Evolutionary conservation across 1,140 invertebrate species (phyloP), one percentile per base, ranked within the genome.

Genomic region (Bathynomus jamesi): DNA sequence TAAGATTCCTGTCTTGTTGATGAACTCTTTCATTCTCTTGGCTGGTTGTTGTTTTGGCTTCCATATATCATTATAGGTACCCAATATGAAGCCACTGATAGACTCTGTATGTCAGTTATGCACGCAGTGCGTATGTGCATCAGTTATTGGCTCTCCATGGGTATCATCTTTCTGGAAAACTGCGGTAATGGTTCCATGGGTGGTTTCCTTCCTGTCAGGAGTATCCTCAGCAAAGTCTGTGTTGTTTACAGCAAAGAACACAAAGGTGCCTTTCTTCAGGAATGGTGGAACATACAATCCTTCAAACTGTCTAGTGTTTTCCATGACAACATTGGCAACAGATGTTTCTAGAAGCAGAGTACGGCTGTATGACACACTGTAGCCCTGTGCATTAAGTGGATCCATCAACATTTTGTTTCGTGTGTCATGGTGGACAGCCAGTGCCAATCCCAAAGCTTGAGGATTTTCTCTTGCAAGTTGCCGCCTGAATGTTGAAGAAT

Each of bases 201-300:
- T 70, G 31, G 61, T 74, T 27, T 28, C 40, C 11, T 72, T 67
- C 0, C 53, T 53, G 68, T 72, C 74, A 69, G 28, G 13, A 65
- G 70, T 77, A 53, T 76, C 73, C 65, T 77, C 73, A n/a, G 65
- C 60, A 73, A 77, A 76, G 70, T 77, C 70, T 73, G 63, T 77
- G 60, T 77, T 77, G 65, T 77, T 71, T 29, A 67, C 70, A 27
- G 74, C 70, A 40, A 76, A 77, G 63, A 76, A 67, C 40, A 76
- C 73, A 72, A 73, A 72, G 53, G 69, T 61, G 29, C 67, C 73
- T 46, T 73, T 77, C 70, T 76, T 77, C 24, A 77, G 67, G 67
- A 77, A 77, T 21, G 76, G 70, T 68, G 76, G 71, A 13, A 76
- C 70, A 73, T 76, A 70, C 46, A 74, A 29, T 27, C 73, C 64